Evolutionary conservation across 1,140 invertebrate species (phyloP).

Genomic region (Drosophila grimshawi): DNA sequence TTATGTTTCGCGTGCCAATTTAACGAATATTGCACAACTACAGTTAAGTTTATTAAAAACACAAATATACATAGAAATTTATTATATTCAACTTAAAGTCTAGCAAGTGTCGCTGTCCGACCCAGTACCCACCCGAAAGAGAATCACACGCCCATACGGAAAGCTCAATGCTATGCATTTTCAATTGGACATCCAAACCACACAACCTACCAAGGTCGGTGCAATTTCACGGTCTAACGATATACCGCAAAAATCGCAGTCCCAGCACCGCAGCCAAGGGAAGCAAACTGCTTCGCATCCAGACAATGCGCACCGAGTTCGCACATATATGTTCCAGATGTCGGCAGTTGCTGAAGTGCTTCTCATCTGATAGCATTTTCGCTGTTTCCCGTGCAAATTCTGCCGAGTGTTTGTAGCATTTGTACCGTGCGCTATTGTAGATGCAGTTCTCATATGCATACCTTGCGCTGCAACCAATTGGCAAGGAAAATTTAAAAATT

Average conservation of each 20-base stretch:
- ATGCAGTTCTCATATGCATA: conserved; percentile 83
- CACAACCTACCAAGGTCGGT: conserved; percentile 13
- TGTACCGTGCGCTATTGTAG: conserved; percentile 79
- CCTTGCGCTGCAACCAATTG: conserved; percentile 63
- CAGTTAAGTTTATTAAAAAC: conserved; percentile 38
- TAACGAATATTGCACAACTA: conserved; percentile 1
- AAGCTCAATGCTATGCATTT: conserved; percentile 68
- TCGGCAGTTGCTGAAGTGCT: conserved; percentile 79
- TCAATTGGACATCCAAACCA: conserved; percentile 51
- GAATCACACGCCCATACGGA: conserved; percentile 42
- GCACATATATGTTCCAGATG: conserved; percentile 69
- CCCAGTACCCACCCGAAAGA: conserved; percentile 59
- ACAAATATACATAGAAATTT: conserved; percentile 13
- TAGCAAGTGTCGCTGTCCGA: conserved; percentile 70
- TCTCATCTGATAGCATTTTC: conserved; percentile 82
- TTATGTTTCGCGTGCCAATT: not conserved
- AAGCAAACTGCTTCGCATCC: conserved; percentile 23
- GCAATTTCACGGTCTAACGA: conserved; percentile 15
- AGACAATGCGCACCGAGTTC: conserved; percentile 6
- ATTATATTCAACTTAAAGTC: conserved; percentile 38
- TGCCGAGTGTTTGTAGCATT: conserved; percentile 80
- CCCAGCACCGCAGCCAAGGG: conserved; percentile 22
- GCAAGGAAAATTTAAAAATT: not conserved
- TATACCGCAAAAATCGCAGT: conserved; percentile 23
- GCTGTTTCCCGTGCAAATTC: conserved; percentile 79